Evolutionary conservation across 64 coral and sea anemone species (phyloP).

Genomic region (Dendrophyllia cribrosa): DNA sequence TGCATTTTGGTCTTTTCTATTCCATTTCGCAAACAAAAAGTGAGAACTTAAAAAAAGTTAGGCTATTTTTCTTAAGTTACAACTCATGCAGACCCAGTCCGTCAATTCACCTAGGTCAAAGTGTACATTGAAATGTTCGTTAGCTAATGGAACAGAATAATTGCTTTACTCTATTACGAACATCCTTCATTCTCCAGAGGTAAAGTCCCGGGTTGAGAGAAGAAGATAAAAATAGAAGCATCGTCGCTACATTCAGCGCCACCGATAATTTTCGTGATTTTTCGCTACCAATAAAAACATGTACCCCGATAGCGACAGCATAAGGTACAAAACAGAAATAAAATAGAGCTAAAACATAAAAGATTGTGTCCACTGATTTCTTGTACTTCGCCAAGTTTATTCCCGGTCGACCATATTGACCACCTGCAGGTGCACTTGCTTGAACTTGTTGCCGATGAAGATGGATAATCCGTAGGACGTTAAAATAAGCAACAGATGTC

Average conservation of each 20-base stretch:
- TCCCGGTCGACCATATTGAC: neutral
- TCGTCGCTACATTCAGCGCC: neutral
- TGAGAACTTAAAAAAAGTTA: too few species aligned
- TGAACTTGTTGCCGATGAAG: neutral
- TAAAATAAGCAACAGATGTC: slow-evolving; percentile 5
- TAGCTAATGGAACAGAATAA: neutral
- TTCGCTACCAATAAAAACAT: neutral
- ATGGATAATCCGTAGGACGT: neutral
- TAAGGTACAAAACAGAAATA: neutral
- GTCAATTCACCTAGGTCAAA: too few species aligned
- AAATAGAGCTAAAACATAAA: neutral
- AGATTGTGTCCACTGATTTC: neutral
- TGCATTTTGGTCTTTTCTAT: too few species aligned
- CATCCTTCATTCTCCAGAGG: slow-evolving; percentile 23
- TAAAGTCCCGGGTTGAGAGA: slow-evolving; percentile 2
- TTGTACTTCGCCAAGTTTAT: slow-evolving; percentile 34
- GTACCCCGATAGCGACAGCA: neutral
- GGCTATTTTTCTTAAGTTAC: too few species aligned
- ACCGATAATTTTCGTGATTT: neutral
- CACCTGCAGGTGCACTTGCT: neutral
- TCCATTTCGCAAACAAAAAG: too few species aligned
- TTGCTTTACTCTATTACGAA: neutral
- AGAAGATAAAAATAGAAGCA: slow-evolving; percentile 15
- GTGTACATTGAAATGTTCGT: too few species aligned
- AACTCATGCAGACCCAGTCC: too few species aligned